Base-by-base conservation (phyloP, 2,113 vertebrate genomes). In the Anthoscopus minutus region DNA sequence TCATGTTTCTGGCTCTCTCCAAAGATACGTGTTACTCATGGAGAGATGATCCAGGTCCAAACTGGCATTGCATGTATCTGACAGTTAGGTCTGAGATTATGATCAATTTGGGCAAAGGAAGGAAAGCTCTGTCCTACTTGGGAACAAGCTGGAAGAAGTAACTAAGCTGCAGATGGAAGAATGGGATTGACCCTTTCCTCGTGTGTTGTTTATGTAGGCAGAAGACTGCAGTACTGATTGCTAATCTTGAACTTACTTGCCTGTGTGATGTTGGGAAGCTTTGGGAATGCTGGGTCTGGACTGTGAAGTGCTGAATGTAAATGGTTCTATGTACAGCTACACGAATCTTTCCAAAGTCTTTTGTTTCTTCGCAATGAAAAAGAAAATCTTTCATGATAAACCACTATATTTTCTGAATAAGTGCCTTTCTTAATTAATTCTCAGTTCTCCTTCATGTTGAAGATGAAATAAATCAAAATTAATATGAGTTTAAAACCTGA, bases 21-120 rank as follows among this genome's bases (percentile, higher is more conserved):
- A 78, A 33, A 60, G 69, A 61, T 4, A 5, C 0, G 0, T 81
- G 37, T 83, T 83, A 19, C 24, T 23, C 45, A 7, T 1, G 25
- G 30, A 25, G 33, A 62, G 27, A 51, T 56, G 25, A 50, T 70
- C 64, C 44, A 67, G 45, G 37, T 79, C 79, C 79, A 80, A 51
- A 40, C 15, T 38, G 54, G 28, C 25, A 20, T 57, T 69, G 33
- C 19, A 3, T 23, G 18, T 50, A 21, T 88, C 48, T 53, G 14
- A 50, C 18, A 33, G 3, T 72, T 62, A 58, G 9, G 21, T 73
- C 31, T 73, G 14, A 77, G 64, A 33, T 62, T 51, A 30, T 35
- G 44, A 40, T 56, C 48, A 3, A 64, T 88, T 86, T 93, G 88
- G 53, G 44, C 37, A 71, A 90, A 54, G 31, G 62, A 67, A 80